Evolutionary conservation across 2,113 vertebrate genomes (phyloP).

Genomic region (Puffinus mauretanicus): DNA sequence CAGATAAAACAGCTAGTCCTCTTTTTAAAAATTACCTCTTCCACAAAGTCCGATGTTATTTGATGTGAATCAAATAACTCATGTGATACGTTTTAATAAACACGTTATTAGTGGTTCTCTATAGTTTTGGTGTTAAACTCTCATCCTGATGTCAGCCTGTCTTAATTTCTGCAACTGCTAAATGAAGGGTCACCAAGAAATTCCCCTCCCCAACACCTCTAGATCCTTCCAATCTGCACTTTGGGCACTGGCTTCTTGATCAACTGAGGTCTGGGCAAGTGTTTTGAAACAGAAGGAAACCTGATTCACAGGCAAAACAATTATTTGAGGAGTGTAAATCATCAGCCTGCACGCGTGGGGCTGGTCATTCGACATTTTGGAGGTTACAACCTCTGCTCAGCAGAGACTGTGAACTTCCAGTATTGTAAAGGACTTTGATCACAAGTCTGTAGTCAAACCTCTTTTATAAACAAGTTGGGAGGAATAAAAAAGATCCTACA

Average conservation of each 20-base stretch:
- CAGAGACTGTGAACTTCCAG: not conserved
- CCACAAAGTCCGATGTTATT: not conserved
- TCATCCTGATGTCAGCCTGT: not conserved
- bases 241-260: not conserved
- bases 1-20: not conserved
- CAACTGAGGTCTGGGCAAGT: not conserved
- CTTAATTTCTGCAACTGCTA: not conserved
- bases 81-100: not conserved
- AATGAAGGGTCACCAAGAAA: not conserved
- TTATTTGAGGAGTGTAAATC: not conserved
- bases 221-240: not conserved
- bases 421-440: not conserved
- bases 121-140: not conserved
- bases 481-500: not conserved
- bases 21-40: not conserved
- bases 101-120: not conserved
- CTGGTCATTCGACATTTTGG: not conserved
- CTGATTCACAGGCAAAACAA: not conserved
- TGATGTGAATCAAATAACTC: not conserved
- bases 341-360: accelerated
- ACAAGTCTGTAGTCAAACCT: not conserved
- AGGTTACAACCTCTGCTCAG: not conserved
- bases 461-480: not conserved
- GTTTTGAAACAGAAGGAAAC: not conserved
- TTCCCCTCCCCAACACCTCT: not conserved